Evolutionary conservation across 2,113 vertebrate species (phyloP).

Genomic region (Siniperca chuatsi): DNA sequence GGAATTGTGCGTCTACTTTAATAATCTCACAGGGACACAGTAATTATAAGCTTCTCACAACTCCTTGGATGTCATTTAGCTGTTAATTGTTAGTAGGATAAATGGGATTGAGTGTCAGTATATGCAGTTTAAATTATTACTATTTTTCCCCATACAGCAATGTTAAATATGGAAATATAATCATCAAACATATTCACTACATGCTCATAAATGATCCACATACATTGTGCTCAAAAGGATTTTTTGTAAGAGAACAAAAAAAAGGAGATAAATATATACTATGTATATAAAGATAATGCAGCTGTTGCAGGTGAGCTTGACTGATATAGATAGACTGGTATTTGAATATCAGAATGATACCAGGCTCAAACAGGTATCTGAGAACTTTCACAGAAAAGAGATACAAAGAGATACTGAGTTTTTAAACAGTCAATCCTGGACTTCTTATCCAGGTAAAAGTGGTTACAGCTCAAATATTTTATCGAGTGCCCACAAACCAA

Average conservation of each 20-base stretch:
- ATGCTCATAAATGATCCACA: neutral
- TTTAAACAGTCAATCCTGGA: neutral
- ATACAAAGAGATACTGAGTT: neutral
- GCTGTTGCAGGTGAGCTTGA: too few relatives aligned
- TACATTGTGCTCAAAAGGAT: neutral
- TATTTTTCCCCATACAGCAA: neutral
- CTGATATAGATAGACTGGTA: neutral
- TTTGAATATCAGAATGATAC: neutral
- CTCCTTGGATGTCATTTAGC: slow-evolving; percentile 9
- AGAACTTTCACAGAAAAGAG: neutral
- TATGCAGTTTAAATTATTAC: neutral
- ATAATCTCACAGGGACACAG: slow-evolving; percentile 25
- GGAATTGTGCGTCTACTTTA: slow-evolving; percentile 2
- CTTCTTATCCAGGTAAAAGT: neutral
- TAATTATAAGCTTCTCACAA: slow-evolving; percentile 33
- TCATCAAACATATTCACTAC: neutral
- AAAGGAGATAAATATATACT: neutral
- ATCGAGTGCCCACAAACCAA: neutral
- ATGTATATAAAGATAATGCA: neutral
- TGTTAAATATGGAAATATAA: neutral
- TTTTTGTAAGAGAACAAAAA: neutral
- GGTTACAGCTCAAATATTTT: neutral
- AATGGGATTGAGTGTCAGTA: neutral
- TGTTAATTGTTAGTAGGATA: neutral
- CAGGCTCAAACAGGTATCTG: neutral